phyloP scores from a whole-genome alignment of 2,113 vertebrate genomes.

The Budorcas taxicolor region DNA sequence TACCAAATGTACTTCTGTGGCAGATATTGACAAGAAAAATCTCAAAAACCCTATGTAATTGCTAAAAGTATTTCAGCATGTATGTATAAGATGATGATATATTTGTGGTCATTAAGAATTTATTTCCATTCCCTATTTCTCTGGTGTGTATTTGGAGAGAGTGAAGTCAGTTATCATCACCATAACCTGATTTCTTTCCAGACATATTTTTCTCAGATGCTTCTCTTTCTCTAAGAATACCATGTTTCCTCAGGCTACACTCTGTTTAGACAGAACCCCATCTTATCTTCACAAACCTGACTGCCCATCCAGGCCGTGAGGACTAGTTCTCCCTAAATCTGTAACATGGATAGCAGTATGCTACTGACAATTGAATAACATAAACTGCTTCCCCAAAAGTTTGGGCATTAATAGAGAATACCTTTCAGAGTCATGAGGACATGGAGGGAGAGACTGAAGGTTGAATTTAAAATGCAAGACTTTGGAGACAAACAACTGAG shows the following conservation, averaged over 20 bases:
- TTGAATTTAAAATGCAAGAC: neutral
- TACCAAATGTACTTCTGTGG: neutral
- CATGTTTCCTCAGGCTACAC: neutral
- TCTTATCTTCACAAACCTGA: neutral
- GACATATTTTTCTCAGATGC: neutral
- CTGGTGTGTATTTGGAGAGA: neutral
- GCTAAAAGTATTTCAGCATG: neutral
- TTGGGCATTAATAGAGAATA: neutral
- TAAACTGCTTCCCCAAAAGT: neutral
- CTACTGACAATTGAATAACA: neutral
- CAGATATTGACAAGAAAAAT: neutral
- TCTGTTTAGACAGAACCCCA: neutral
- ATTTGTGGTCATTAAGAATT: neutral
- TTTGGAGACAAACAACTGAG: neutral
- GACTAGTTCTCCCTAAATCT: neutral
- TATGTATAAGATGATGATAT: neutral
- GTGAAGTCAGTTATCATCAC: fast-evolving
- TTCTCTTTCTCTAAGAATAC: neutral
- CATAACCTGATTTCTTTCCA: neutral
- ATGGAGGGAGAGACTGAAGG: neutral
- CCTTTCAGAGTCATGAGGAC: neutral
- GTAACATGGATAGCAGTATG: fast-evolving
- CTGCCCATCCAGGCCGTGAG: fast-evolving
- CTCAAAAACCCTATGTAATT: neutral
- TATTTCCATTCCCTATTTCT: neutral